Conservation (phyloP, 2,113 vertebrate genomes). For the Phodopus roborovskii region DNA sequence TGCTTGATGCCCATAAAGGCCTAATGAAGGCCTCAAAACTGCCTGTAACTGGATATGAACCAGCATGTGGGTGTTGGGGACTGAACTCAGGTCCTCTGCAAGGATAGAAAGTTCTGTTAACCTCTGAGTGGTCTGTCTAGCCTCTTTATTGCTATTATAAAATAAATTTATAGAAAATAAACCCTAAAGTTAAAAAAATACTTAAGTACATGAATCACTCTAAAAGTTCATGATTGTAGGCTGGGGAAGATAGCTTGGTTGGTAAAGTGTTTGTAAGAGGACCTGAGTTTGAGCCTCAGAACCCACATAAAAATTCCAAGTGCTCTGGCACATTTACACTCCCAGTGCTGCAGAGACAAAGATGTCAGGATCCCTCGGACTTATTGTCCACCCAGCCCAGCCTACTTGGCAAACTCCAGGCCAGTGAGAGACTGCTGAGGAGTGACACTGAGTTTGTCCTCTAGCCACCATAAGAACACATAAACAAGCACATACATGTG, state of each 20-base stretch:
- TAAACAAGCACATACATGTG: too few species aligned
- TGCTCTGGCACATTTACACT: neutral
- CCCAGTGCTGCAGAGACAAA: neutral
- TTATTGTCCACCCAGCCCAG: neutral
- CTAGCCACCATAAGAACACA: neutral
- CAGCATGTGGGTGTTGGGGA: neutral
- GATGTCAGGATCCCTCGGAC: too few species aligned
- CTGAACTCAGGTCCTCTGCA: neutral
- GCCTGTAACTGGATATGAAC: neutral
- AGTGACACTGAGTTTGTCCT: neutral
- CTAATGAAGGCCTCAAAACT: neutral
- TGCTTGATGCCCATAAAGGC: neutral
- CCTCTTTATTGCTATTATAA: slow-evolving; percentile 33
- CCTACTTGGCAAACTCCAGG: neutral
- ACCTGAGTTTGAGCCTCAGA: neutral
- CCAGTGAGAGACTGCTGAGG: neutral
- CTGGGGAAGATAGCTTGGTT: neutral
- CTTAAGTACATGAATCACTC: slow-evolving; percentile 7
- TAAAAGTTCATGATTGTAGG: neutral
- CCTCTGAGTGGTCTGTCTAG: neutral
- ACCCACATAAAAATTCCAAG: neutral
- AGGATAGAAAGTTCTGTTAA: neutral
- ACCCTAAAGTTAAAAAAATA: slow-evolving; percentile 52
- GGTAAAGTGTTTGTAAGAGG: neutral
- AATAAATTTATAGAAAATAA: slow-evolving; percentile 47